Evolutionary conservation across 2,113 vertebrate genomes (phyloP), one percentile per base, ranked within the genome.

Genomic region (Mesitornis unicolor): DNA sequence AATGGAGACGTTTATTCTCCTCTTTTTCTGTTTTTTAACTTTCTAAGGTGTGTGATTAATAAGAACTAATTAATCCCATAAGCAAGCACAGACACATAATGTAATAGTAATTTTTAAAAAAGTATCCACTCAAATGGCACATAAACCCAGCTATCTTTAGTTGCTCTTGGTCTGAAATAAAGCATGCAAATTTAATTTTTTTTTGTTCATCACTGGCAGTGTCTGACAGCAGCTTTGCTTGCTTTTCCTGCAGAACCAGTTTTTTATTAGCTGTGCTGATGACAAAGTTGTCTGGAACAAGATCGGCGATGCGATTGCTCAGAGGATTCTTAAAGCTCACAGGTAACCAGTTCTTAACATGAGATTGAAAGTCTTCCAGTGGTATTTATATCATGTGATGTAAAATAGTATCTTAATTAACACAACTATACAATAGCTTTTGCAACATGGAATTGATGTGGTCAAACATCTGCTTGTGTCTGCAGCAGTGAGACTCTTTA

Each of bases 211-310:
- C 6, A 8, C 85, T 90, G 61, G 71, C 75, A 50, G 38, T 28
- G 33, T 40, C 64, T 96, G 89, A 94, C 71, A 75, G 76, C 31
- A 84, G 76, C 69, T 95, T 60, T 86, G 40, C 54, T 88, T 90
- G 88, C 78, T 70, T 89, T 97, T 97, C 82, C 92, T 57, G 36
- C 77, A 99, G 99, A 99, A 99, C 97, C 99, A 99, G 97, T 99
- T 99, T 96, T 99, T 99, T 93, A 99, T 99, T 98, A 99, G 99
- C 98, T 99, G 99, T 35, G 98, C 99, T 6, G 99, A 99, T 95
- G 99, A 98, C 97, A 98, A 97, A 94, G 97, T 98, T 20, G 99
- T 99, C 57, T 99, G 98, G 97, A 99, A 99, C 97, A 99, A 98
- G 97, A 98, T 99, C 1, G 99, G 99, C 0, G 99, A 99, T 71